These are phyloP conservation scores for Agapornis canus DNA, from an alignment of 2,797 vertebrate genomes.

Conservation along the genomic window DNA sequence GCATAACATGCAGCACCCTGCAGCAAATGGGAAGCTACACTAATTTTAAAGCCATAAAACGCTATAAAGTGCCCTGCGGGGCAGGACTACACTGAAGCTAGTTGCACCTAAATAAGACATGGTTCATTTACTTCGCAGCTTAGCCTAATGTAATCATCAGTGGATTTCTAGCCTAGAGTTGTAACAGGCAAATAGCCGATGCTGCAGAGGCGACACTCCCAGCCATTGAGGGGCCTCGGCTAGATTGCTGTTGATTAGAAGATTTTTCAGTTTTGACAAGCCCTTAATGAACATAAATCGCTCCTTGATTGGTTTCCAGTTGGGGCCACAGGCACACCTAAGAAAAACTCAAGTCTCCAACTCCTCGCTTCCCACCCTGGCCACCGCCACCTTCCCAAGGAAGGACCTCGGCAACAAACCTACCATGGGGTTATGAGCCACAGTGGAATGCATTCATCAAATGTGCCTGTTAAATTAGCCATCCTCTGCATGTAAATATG, in stretches of 20 bases:
- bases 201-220: slow-evolving; percentile 76
- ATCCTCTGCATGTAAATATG: background rate
- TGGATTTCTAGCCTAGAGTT: slow-evolving; percentile 82
- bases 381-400: background rate
- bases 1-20: slow-evolving; percentile 83
- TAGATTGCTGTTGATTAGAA: slow-evolving; percentile 84
- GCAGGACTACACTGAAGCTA: slow-evolving; percentile 81
- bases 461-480: slow-evolving; percentile 29
- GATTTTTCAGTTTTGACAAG: slow-evolving; percentile 89
- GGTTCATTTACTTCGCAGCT: slow-evolving; percentile 87
- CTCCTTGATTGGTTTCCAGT: slow-evolving; percentile 80
- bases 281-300: slow-evolving; percentile 86
- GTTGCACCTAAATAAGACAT: slow-evolving; percentile 86
- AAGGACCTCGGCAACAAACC: background rate
- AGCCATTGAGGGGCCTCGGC: slow-evolving; percentile 77
- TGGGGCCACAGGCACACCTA: slow-evolving; percentile 80
- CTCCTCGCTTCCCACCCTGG: background rate
- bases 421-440: background rate
- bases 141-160: slow-evolving; percentile 88
- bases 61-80: slow-evolving; percentile 84
- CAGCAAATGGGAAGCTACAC: slow-evolving; percentile 83
- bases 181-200: slow-evolving; percentile 79
- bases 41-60: slow-evolving; percentile 88
- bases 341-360: slow-evolving; percentile 28
- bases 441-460: slow-evolving; percentile 58